phyloP scores from a whole-genome alignment of 92 coral and sea anemone species.

The Siderastrea radians region DNA sequence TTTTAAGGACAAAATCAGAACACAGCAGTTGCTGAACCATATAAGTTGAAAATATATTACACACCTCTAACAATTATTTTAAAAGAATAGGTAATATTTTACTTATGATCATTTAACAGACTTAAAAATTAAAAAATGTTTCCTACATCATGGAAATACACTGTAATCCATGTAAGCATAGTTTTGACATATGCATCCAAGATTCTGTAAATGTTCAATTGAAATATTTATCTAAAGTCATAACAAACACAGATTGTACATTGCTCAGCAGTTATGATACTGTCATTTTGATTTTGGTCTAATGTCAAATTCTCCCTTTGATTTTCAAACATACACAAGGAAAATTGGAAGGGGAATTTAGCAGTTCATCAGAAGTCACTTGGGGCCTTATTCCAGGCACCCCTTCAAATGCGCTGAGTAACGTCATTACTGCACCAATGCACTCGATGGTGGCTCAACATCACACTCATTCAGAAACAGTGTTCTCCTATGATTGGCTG shows the following conservation, averaged over 20 bases:
- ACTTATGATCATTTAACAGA: neutral
- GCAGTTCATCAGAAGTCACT: no score
- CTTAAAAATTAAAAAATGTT: no score
- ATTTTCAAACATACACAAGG: no score
- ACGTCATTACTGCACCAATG: neutral
- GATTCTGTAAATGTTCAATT: no score
- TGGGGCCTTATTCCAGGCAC: neutral
- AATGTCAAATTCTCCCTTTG: no score
- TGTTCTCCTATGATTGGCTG: constrained; percentile 16
- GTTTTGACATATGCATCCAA: neutral
- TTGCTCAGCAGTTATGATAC: no score
- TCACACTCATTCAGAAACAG: neutral
- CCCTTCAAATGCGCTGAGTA: neutral
- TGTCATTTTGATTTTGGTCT: no score
- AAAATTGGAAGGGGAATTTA: no score
- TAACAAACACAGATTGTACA: no score
- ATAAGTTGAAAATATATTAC: constrained; percentile 34
- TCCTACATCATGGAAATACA: neutral
- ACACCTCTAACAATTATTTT: neutral
- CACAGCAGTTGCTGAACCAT: neutral
- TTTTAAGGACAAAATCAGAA: neutral
- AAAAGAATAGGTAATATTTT: neutral
- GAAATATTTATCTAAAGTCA: no score
- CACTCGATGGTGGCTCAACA: neutral
- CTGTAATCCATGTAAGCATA: neutral